Percentiles rank a stretch among this genome's conserved stretches.
phyloP scores from a whole-genome alignment of 2,888 invertebrate species.

The Macrosoma leucophasiata region DNA sequence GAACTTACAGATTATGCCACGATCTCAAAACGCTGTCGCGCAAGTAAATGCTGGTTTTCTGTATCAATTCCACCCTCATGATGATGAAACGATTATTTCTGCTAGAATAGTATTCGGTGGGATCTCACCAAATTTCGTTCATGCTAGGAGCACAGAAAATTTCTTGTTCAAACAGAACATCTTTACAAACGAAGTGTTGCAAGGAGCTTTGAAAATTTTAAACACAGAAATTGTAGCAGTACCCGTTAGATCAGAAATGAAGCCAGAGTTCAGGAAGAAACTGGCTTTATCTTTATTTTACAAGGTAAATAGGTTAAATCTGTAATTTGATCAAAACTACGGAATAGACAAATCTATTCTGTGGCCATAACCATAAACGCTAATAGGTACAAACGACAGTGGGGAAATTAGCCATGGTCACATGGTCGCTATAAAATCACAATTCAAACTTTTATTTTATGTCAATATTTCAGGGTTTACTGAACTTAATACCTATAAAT shows the following conservation, averaged over 20 bases:
- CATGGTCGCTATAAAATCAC: background rate
- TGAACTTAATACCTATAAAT: constrained; percentile 65
- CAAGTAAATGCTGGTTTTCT: constrained; percentile 85
- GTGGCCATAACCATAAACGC: too few relatives aligned
- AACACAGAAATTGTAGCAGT: constrained; percentile 76
- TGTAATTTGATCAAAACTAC: too few relatives aligned
- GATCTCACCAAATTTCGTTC: constrained; percentile 66
- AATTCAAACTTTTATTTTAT: background rate
- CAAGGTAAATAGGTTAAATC: constrained; percentile 63
- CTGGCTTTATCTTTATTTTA: constrained; percentile 79
- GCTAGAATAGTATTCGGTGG: constrained; percentile 79
- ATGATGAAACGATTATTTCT: constrained; percentile 45
- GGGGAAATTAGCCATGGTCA: background rate
- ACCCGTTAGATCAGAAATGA: constrained; percentile 72
- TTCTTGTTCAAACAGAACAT: constrained; percentile 45
- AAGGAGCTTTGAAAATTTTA: constrained; percentile 71
- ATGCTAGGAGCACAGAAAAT: constrained; percentile 77
- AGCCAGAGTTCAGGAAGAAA: constrained; percentile 75
- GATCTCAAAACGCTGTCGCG: constrained; percentile 84
- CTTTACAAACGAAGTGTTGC: constrained; percentile 63
- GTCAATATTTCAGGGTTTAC: constrained; percentile 54
- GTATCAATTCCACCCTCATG: constrained; percentile 60
- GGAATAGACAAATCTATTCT: too few relatives aligned
- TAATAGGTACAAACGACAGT: too few relatives aligned
- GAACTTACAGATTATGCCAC: constrained; percentile 78